phyloP scores from a whole-genome alignment of 1,140 invertebrate genomes.

The Solenopsis invicta region DNA sequence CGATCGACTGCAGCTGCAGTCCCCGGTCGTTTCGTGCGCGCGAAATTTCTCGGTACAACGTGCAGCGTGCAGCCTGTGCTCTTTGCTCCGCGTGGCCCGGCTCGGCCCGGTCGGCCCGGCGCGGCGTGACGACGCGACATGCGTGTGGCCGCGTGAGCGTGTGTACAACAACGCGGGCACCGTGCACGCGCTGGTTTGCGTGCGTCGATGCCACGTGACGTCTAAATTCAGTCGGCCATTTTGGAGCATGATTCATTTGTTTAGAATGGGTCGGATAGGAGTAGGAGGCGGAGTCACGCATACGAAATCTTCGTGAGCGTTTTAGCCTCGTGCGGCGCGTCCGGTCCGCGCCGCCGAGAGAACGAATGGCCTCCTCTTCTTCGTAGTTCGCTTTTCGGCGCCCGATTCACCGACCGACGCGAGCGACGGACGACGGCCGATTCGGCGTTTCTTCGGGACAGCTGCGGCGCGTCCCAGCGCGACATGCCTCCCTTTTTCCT shows the following conservation, averaged over 20 bases:
- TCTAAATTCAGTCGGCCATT: slow-evolving; percentile 86
- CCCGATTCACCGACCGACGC: slow-evolving; percentile 69
- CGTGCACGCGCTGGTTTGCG: slow-evolving; percentile 65
- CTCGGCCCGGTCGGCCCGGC: slow-evolving; percentile 11
- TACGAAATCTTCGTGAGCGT: slow-evolving; percentile 81
- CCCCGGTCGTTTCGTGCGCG: slow-evolving; percentile 38
- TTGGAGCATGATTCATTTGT: slow-evolving; percentile 86
- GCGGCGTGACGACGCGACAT: slow-evolving; percentile 29
- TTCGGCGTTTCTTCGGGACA: background rate
- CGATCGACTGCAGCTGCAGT: background rate
- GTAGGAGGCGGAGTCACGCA: slow-evolving; percentile 84
- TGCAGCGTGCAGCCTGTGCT: slow-evolving; percentile 50
- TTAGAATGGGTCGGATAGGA: slow-evolving; percentile 85
- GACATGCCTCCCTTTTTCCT: background rate
- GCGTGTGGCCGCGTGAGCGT: slow-evolving; percentile 56
- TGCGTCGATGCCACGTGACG: slow-evolving; percentile 81
- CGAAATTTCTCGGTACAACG: slow-evolving; percentile 59
- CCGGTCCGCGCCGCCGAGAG: too few species aligned
- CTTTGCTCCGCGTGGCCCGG: slow-evolving; percentile 53
- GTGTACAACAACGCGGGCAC: too few species aligned
- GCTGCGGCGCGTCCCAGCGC: slow-evolving; percentile 21
- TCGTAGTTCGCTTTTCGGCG: too few species aligned
- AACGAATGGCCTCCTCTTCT: too few species aligned
- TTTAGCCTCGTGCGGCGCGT: too few species aligned
- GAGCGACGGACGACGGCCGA: background rate